Evolutionary conservation across 2,888 invertebrate species (phyloP).

Genomic region (Oeneis ivallda): DNA sequence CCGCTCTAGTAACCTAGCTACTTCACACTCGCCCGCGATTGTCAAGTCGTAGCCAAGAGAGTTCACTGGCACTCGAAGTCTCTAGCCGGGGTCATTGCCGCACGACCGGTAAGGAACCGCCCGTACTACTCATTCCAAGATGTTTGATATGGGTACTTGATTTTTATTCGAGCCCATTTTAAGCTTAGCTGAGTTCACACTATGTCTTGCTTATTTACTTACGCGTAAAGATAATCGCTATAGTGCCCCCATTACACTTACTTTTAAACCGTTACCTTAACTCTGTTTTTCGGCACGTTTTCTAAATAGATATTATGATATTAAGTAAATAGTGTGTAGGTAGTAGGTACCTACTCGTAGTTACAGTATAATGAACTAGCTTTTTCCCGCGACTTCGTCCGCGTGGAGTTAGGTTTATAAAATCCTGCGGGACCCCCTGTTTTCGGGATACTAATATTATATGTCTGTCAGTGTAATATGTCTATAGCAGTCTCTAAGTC

Average conservation of each 20-base stretch:
- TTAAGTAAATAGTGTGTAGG: no score
- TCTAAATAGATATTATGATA: no score
- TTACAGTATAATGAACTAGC: no score
- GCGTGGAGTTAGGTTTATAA: no score
- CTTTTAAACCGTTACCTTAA: no score
- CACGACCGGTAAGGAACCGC: conserved; percentile 49
- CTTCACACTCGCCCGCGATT: conserved; percentile 46
- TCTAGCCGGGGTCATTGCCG: conserved; percentile 58
- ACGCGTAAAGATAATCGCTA: not conserved
- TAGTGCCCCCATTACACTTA: not conserved
- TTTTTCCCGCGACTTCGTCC: no score
- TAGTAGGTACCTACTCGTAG: no score
- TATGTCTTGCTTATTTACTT: not conserved
- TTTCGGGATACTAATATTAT: no score
- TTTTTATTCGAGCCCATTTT: conserved; percentile 14
- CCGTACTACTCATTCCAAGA: conserved; percentile 24
- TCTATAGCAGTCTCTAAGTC: no score
- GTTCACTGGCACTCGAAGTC: conserved; percentile 58
- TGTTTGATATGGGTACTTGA: conserved; percentile 12
- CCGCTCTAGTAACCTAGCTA: conserved; percentile 55
- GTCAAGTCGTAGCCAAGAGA: conserved; percentile 56
- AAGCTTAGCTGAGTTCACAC: not conserved
- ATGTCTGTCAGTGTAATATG: no score
- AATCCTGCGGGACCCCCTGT: no score
- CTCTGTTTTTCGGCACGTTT: no score